A percentile compares a stretch with the other conserved stretches of the same genome.
Conservation (phyloP, 53 echinoderm and acorn worm genomes). For the Apostichopus leukothele region DNA sequence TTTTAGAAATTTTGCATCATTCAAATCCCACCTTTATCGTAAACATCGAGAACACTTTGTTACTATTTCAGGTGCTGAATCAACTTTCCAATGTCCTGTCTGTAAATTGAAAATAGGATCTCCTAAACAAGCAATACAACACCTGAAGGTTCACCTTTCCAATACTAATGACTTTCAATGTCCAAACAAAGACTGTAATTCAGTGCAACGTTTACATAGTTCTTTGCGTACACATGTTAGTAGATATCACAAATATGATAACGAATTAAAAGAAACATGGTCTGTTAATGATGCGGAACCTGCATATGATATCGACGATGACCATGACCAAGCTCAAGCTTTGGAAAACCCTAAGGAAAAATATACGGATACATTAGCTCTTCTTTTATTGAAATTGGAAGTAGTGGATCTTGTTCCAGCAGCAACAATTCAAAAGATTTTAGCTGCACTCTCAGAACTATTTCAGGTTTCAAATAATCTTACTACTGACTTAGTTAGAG, state of each 20-base stretch:
- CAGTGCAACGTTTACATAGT: background rate
- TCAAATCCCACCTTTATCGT: constrained; percentile 21
- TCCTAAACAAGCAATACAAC: no score
- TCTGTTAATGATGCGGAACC: background rate
- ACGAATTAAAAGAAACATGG: constrained; percentile 1
- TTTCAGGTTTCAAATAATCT: constrained; percentile 9
- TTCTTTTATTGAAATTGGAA: constrained; percentile 14
- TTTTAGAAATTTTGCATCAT: constrained; percentile 17
- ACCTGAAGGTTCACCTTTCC: no score
- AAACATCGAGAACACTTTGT: background rate
- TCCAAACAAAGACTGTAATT: constrained; percentile 29
- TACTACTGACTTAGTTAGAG: background rate
- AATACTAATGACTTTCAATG: background rate
- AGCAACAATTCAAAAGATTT: constrained; percentile 22
- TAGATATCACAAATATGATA: constrained; percentile 3
- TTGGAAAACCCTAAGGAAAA: background rate
- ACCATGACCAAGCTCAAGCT: background rate
- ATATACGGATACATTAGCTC: constrained; percentile 10
- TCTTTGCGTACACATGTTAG: constrained; percentile 18
- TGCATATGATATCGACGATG: background rate
- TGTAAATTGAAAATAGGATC: no score
- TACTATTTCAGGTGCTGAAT: no score
- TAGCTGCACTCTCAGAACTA: background rate
- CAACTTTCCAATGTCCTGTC: no score
- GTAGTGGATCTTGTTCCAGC: constrained; percentile 33